A percentile compares a stretch with the other conserved stretches of the same genome.
These are phyloP conservation scores for Limnodromus scolopaceus DNA, from an alignment of 2,797 vertebrate species.

Conservation along the genomic window DNA sequence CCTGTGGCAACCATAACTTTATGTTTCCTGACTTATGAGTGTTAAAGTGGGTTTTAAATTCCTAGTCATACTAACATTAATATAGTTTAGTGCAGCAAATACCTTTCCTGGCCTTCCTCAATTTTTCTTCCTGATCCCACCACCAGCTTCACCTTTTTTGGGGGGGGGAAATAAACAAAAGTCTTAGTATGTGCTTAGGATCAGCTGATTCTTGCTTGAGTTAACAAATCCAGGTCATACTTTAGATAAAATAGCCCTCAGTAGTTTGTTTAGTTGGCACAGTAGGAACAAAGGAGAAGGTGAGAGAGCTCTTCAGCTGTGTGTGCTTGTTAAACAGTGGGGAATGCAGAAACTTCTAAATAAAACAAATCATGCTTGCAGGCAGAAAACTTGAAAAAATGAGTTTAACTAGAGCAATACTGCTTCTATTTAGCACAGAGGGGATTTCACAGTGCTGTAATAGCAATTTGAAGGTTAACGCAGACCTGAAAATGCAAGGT, in stretches of 20 bases:
- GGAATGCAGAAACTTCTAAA: slow-evolving; percentile 43
- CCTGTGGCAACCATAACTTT: slow-evolving; percentile 40
- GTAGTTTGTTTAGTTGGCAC: slow-evolving; percentile 15
- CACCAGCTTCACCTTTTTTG: neutral
- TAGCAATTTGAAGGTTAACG: slow-evolving; percentile 53
- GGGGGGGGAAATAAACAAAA: neutral
- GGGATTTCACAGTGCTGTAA: slow-evolving; percentile 23
- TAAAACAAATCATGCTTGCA: slow-evolving; percentile 49
- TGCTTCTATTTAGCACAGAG: slow-evolving; percentile 50
- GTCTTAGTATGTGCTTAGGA: neutral
- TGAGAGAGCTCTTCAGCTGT: neutral
- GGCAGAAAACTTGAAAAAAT: slow-evolving; percentile 8
- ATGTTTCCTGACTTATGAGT: slow-evolving; percentile 46
- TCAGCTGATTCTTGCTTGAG: neutral
- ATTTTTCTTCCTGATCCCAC: neutral
- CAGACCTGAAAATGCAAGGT: neutral
- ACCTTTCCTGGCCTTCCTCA: neutral
- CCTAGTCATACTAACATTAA: slow-evolving; percentile 3
- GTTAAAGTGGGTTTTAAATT: slow-evolving; percentile 41
- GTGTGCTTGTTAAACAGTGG: slow-evolving; percentile 37
- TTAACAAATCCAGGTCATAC: neutral
- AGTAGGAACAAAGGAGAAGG: neutral
- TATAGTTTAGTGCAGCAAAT: neutral
- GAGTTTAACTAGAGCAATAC: slow-evolving; percentile 16
- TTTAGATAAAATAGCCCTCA: neutral